Evolutionary conservation across 2,113 vertebrate genomes (phyloP).

Genomic region (Scophthalmus maximus): DNA sequence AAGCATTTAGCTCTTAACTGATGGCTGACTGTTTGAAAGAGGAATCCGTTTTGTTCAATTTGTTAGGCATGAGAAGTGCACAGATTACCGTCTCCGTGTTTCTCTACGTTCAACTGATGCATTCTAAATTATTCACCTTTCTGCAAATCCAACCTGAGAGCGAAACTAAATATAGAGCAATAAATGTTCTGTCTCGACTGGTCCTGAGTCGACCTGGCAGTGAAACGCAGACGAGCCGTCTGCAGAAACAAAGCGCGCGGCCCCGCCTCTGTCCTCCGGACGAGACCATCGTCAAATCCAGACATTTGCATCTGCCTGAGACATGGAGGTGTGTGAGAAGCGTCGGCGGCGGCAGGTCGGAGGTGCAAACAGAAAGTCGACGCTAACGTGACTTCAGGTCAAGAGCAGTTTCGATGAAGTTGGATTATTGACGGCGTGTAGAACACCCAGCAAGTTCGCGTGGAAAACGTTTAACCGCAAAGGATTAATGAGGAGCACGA

Average conservation of each 20-base stretch:
- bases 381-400: slow-evolving; percentile 44
- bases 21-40: slow-evolving; percentile 18
- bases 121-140: slow-evolving; percentile 48
- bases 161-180: slow-evolving; percentile 53
- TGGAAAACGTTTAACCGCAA: slow-evolving; percentile 28
- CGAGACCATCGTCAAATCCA: slow-evolving; percentile 61
- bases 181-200: slow-evolving; percentile 43
- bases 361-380: slow-evolving; percentile 51
- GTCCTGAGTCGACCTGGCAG: slow-evolving; percentile 49
- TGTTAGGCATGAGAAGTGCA: not conserved
- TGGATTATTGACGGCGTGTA: slow-evolving; percentile 15
- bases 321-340: slow-evolving; percentile 52
- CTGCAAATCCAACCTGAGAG: slow-evolving; percentile 17
- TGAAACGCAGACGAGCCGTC: slow-evolving; percentile 44
- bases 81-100: not conserved
- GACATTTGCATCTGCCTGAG: slow-evolving; percentile 72
- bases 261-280: slow-evolving; percentile 55
- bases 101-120: not conserved
- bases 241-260: slow-evolving; percentile 51
- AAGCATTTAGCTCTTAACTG: slow-evolving; percentile 9
- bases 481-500: slow-evolving; percentile 9
- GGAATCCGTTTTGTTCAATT: slow-evolving; percentile 17
- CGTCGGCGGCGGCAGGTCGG: slow-evolving; percentile 51
- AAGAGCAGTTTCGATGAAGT: slow-evolving; percentile 29
- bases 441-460: slow-evolving; percentile 31